Base-by-base conservation (phyloP, 2,113 vertebrate genomes). In the Callipepla squamata region DNA sequence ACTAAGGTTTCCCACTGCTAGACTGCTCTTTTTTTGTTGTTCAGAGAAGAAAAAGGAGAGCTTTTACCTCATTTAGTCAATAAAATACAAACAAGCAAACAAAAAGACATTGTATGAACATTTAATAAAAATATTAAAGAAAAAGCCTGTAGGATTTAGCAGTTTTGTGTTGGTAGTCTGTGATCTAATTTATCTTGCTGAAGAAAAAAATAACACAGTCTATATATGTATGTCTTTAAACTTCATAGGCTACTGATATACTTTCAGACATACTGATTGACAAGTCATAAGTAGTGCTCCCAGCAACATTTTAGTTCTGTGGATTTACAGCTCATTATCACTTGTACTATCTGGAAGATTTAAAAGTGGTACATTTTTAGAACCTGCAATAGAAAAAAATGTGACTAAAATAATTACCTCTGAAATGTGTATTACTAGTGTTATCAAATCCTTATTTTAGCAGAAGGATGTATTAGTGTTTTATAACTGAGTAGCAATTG, bases 201-300 rank as follows among this genome's bases (percentile, higher is more conserved):
- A 55, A 84, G 62, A 77, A 91, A 85, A 53, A 79, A 47, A 79
- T 62, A 38, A 38, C 8, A 17, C 15, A 26, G 36, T 18, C 36
- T 61, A 25, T 40, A 40, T 63, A 40, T 63, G 40, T 18, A 18
- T 63, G 36, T 63, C 61, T 28, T 8, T 63, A 40, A 63, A 50
- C 25, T 93, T 88, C 44, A 73, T 22, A 94, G 92, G 75, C 69
- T 95, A 68, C 69, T 65, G 66, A 72, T 85, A 84, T 4, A 75
- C 82, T 94, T 65, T 58, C 50, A 94, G 90, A 80, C 80, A 50
- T 2, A 2, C 62, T 90, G 93, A 95, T 90, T 96, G 93, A 96
- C 94, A 95, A 94, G 73, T 61, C 92, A 26, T 96, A 95, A 94
- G 94, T 79, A 94, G 80, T 69, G 94, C 94, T 96, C 80, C 91